Conservation (phyloP, 1,140 invertebrate genomes). For the Limonius californicus region DNA sequence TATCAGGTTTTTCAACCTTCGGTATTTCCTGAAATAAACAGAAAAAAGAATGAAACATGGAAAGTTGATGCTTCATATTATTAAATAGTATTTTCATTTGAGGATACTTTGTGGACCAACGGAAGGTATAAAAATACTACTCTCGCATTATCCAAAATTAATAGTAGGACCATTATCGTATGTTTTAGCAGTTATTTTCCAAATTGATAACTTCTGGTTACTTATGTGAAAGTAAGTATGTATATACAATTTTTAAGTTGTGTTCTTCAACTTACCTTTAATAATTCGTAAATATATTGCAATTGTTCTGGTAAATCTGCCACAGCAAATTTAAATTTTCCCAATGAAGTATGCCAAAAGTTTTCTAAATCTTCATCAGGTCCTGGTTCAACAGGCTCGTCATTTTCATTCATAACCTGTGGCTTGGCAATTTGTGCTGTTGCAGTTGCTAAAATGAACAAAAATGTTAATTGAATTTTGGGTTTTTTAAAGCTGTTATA, state of each 20-base stretch:
- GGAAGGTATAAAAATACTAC: too few relatives aligned
- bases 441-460: constrained; percentile 19
- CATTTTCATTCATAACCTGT: constrained; percentile 65
- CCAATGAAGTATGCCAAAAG: constrained; percentile 89
- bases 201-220: too few relatives aligned
- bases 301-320: constrained; percentile 89
- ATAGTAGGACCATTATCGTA: too few relatives aligned
- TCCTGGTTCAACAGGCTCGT: constrained; percentile 58
- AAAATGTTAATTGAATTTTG: background rate
- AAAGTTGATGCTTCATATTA: too few relatives aligned
- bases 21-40: constrained; percentile 65
- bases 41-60: background rate
- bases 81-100: too few relatives aligned
- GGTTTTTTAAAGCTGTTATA: too few relatives aligned
- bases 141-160: too few relatives aligned
- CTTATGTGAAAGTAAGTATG: too few relatives aligned
- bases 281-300: constrained; percentile 85
- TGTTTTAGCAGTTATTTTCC: too few relatives aligned
- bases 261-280: constrained; percentile 62
- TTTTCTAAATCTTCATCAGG: constrained; percentile 67
- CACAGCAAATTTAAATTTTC: constrained; percentile 87
- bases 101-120: too few relatives aligned
- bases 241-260: background rate
- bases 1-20: constrained; percentile 82
- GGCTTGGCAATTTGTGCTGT: constrained; percentile 54